phyloP scores from a whole-genome alignment of 2,888 invertebrate species.

The Meliscaeva auricollis region DNA sequence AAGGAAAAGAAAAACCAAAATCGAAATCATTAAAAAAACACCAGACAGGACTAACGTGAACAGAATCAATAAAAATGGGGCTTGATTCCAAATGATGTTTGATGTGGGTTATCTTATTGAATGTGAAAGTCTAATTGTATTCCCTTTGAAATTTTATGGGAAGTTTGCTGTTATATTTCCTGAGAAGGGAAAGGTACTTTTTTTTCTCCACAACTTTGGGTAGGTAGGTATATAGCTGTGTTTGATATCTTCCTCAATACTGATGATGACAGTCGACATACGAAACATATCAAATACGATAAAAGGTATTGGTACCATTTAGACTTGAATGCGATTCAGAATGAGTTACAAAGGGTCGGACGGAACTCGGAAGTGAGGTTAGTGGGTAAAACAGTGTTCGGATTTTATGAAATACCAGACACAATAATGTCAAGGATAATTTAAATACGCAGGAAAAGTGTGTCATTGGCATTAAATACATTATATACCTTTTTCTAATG shows the following conservation, averaged over 20 bases:
- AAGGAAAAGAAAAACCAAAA: slow-evolving; percentile 2
- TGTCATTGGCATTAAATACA: too few relatives aligned
- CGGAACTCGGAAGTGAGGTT: neutral
- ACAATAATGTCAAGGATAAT: neutral
- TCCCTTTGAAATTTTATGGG: neutral
- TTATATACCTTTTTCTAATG: too few relatives aligned
- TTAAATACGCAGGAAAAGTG: neutral
- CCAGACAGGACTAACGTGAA: neutral
- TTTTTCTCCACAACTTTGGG: neutral
- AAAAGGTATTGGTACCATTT: slow-evolving; percentile 3
- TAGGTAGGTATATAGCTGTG: neutral
- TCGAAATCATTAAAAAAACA: slow-evolving; percentile 7
- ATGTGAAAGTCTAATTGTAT: slow-evolving; percentile 11
- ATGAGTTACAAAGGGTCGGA: neutral
- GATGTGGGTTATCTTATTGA: slow-evolving; percentile 21
- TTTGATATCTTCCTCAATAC: neutral
- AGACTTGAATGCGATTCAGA: neutral
- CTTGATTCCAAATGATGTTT: slow-evolving; percentile 12
- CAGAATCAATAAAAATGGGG: slow-evolving; percentile 6
- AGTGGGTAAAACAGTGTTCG: too few relatives aligned
- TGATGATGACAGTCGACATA: slow-evolving; percentile 2
- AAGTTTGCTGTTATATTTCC: slow-evolving; percentile 1
- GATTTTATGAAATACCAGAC: neutral
- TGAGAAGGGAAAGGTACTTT: neutral
- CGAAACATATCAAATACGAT: neutral